These are phyloP conservation scores for Micromesistius poutassou DNA, from an alignment of 2,797 vertebrate species.

Conservation along the genomic window DNA sequence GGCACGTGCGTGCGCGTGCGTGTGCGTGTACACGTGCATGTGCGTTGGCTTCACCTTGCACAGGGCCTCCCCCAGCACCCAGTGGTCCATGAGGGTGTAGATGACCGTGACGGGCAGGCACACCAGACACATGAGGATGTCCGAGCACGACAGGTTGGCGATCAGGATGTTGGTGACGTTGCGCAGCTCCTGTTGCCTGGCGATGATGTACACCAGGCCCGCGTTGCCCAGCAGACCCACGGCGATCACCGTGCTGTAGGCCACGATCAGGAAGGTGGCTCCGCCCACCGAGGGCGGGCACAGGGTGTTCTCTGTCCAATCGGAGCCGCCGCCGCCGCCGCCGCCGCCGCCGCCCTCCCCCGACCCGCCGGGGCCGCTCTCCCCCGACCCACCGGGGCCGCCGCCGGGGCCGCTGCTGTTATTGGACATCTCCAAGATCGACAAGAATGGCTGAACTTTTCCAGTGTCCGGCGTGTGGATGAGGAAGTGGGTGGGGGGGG, in stretches of 20 bases:
- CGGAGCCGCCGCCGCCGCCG: conserved; percentile 24
- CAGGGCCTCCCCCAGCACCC: conserved; percentile 76
- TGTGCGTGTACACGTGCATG: conserved; percentile 5
- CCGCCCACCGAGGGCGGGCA: conserved; percentile 72
- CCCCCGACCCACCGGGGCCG: conserved; percentile 36
- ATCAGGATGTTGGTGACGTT: conserved; percentile 82
- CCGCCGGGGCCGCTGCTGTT: conserved; percentile 51
- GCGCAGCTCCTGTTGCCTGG: conserved; percentile 73
- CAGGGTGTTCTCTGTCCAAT: conserved; percentile 53
- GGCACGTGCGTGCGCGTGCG: not conserved
- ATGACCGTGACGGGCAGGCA: conserved; percentile 78
- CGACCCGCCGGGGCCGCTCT: conserved; percentile 32
- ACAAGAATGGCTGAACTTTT: not conserved
- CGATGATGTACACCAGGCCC: conserved; percentile 76
- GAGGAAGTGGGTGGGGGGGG: not conserved
- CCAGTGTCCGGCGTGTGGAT: not conserved
- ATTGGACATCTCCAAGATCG: conserved; percentile 49
- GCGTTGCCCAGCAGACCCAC: conserved; percentile 77
- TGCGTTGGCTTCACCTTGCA: conserved; percentile 66
- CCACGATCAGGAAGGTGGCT: conserved; percentile 74
- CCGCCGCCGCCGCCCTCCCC: conserved; percentile 18
- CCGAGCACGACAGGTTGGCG: conserved; percentile 79
- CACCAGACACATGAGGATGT: conserved; percentile 78
- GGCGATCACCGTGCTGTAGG: conserved; percentile 75
- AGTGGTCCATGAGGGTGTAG: conserved; percentile 81